phyloP scores from a whole-genome alignment of 2,797 vertebrate species.

The Peromyscus eremicus region DNA sequence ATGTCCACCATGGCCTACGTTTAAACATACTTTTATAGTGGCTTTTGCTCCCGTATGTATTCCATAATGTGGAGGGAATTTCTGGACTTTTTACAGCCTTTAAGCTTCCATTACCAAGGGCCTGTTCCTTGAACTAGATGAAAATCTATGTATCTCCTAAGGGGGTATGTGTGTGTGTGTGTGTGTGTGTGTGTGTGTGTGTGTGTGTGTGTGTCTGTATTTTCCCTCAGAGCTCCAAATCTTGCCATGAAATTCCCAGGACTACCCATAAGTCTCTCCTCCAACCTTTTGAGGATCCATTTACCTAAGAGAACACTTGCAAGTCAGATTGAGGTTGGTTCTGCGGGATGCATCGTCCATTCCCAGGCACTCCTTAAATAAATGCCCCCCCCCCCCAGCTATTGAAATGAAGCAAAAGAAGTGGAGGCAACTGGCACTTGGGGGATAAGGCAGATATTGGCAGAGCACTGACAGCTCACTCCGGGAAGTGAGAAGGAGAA shows the following conservation, averaged over 20 bases:
- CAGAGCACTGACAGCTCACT: neutral
- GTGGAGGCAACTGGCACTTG: neutral
- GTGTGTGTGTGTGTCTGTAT: neutral
- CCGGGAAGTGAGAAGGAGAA: neutral
- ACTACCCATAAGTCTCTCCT: neutral
- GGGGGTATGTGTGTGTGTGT: too few relatives aligned
- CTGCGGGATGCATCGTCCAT: neutral
- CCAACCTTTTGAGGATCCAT: neutral
- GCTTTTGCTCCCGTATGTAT: neutral
- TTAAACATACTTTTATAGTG: neutral
- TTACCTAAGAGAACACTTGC: neutral
- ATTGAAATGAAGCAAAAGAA: neutral
- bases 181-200: neutral
- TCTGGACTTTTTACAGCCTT: constrained; percentile 14
- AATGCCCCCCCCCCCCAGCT: neutral
- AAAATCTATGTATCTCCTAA: constrained; percentile 18
- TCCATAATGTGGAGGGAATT: neutral
- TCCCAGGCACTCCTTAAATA: neutral
- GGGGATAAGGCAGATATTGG: neutral
- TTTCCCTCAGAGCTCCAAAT: neutral
- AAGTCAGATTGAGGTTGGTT: neutral
- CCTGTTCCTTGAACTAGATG: neutral
- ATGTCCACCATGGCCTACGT: neutral
- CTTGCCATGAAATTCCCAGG: neutral
- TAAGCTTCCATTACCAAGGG: constrained; percentile 37